Base-by-base conservation (phyloP, 2,113 vertebrate species). In the Spermophilus dauricus region DNA sequence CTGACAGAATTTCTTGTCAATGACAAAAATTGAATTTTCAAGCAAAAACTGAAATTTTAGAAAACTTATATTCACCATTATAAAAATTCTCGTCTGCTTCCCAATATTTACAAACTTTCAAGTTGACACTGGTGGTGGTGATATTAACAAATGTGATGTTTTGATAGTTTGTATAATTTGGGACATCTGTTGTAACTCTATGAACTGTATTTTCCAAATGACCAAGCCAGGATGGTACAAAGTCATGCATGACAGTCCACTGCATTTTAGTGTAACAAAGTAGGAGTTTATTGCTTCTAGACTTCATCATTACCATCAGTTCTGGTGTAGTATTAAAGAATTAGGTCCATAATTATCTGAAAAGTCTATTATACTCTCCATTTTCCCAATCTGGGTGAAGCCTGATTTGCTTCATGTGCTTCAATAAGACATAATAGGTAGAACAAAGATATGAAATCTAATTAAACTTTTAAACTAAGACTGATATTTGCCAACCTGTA, bases 361-460 rank as follows among this genome's bases (percentile, higher is more conserved):
- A 91, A 91, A 75, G 11, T 56, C 56, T 56, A 56, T 56, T 56
- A 56, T 17, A 86, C 20, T 65, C 39, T 39, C 61, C 10, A 61
- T 51, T 89, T 94, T 91, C 94, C 37, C 69, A 94, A 32, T 45
- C 37, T 80, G 9, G 34, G 70, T 80, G 37, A 75, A 81, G 39
- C 37, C 83, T 91, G n/a, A 87, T 65, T 37, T 53, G 37, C 34
- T 61, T 75, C 28, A 76, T 26, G 48, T 39, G 34, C 16, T 48
- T 86, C 81, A 94, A 67, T 11, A 67, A 48, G 80, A 73, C 30
- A 78, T 26, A 77, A n/a, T 56, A 56, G 56, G 18, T 56, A 56
- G 48, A 51, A 51, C 48, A 45, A 26, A 48, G 10, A 32, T 30
- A 8, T 30, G 39, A 56, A 77, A 65, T 63, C 20, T 58, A 34